Evolutionary conservation across 2,888 invertebrate genomes (phyloP).

Genomic region (Brachyptera risi): DNA sequence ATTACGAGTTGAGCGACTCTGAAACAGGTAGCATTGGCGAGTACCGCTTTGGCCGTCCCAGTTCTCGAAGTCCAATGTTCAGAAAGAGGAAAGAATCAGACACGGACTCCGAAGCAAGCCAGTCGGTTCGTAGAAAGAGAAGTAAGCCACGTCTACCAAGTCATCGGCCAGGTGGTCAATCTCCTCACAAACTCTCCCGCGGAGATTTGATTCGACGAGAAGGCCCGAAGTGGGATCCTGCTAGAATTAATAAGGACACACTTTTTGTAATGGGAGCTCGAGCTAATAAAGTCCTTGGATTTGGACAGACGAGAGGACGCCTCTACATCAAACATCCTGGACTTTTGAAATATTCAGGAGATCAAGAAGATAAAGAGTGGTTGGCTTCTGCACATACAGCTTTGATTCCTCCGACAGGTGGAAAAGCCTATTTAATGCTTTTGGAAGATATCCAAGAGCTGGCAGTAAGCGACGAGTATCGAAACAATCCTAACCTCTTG

Average conservation of each 20-base stretch:
- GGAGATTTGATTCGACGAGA: slow-evolving; percentile 49
- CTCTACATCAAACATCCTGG: slow-evolving; percentile 74
- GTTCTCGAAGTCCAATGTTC: slow-evolving; percentile 51
- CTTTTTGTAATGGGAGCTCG: slow-evolving; percentile 73
- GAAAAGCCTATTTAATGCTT: slow-evolving; percentile 74
- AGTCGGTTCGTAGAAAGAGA: slow-evolving; percentile 40
- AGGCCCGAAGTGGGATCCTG: slow-evolving; percentile 70
- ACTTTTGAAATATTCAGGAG: slow-evolving; percentile 70
- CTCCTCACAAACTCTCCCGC: slow-evolving; percentile 23
- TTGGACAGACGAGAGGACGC: slow-evolving; percentile 70
- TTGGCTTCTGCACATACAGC: slow-evolving; percentile 69
- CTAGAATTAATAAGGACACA: slow-evolving; percentile 64
- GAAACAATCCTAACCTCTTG: slow-evolving; percentile 58
- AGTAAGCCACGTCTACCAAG: slow-evolving; percentile 28
- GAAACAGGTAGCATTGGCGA: slow-evolving; percentile 52
- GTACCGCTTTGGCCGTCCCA: slow-evolving; percentile 45
- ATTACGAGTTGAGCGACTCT: slow-evolving; percentile 51
- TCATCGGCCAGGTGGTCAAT: neutral
- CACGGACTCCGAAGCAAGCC: slow-evolving; percentile 57
- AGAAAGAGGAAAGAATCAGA: slow-evolving; percentile 63
- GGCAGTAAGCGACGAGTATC: slow-evolving; percentile 67
- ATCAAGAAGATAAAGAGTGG: slow-evolving; percentile 79
- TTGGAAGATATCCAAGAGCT: slow-evolving; percentile 73
- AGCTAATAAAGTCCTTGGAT: slow-evolving; percentile 67
- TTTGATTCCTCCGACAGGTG: slow-evolving; percentile 71